Percentiles rank a stretch among this genome's conserved stretches.
These are phyloP conservation scores for Rhynchonema sp. DNA, from an alignment of 2,888 invertebrate species.

Conservation along the genomic window DNA sequence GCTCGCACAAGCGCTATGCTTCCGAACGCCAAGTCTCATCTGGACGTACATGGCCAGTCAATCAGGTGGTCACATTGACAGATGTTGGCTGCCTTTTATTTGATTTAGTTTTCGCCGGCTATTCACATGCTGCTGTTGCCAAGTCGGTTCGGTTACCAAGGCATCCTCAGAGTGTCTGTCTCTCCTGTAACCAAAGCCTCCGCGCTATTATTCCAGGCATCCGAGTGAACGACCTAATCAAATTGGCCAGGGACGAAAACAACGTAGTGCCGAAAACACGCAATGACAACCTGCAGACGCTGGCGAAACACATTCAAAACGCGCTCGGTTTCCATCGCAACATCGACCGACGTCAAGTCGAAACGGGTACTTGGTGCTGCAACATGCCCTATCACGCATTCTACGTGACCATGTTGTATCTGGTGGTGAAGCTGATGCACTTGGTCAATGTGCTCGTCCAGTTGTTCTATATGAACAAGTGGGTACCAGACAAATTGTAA, in stretches of 20 bases:
- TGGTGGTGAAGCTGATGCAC: slow-evolving; percentile 23
- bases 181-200: no score
- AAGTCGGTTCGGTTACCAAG: no score
- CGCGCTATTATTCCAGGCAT: no score
- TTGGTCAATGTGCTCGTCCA: slow-evolving; percentile 23
- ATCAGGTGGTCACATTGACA: slow-evolving; percentile 13
- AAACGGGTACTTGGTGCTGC: slow-evolving; percentile 13
- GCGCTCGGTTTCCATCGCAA: slow-evolving; percentile 26
- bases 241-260: slow-evolving; percentile 24
- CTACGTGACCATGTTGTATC: slow-evolving; percentile 21
- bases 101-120: no score
- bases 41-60: slow-evolving; percentile 25
- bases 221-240: slow-evolving; percentile 22
- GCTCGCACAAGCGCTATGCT: slow-evolving; percentile 22
- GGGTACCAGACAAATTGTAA: background rate
- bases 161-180: no score
- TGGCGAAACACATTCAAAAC: slow-evolving; percentile 24
- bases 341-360: slow-evolving; percentile 8
- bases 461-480: slow-evolving; percentile 22
- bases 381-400: slow-evolving; percentile 26
- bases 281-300: slow-evolving; percentile 18
- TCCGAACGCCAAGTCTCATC: slow-evolving; percentile 21
- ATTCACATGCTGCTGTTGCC: no score
- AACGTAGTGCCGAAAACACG: slow-evolving; percentile 27
- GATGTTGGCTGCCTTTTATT: slow-evolving; percentile 6